Percentiles rank a stretch among this genome's conserved stretches.
phyloP scores from a whole-genome alignment of 2,797 vertebrate genomes.

The Sebastes steindachneri region DNA sequence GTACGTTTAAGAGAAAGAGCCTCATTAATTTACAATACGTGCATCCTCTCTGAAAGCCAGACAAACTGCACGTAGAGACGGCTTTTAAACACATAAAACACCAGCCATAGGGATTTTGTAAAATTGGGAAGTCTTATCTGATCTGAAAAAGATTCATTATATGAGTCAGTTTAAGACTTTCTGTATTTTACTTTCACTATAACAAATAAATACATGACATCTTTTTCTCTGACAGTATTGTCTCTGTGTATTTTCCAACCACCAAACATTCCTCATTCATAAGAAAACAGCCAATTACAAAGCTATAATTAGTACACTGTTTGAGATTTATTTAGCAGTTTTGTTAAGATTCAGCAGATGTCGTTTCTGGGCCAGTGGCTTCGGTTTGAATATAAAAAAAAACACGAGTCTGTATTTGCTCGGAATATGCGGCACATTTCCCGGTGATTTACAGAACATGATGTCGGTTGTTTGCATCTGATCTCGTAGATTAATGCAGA shows the following conservation, averaged over 20 bases:
- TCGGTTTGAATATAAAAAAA: constrained; percentile 40
- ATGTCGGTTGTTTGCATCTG: constrained; percentile 53
- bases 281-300: not conserved
- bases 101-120: not conserved
- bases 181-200: not conserved
- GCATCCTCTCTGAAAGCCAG: constrained; percentile 1
- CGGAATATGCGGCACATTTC: constrained; percentile 38
- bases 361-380: constrained; percentile 38
- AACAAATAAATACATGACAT: constrained; percentile 15
- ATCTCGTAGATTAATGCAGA: constrained; percentile 62
- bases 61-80: not conserved
- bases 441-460: constrained; percentile 58
- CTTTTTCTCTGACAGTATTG: not conserved
- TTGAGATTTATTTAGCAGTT: constrained; percentile 55
- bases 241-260: not conserved
- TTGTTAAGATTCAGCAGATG: constrained; percentile 63
- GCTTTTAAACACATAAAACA: constrained; percentile 23
- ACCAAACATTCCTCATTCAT: constrained; percentile 4
- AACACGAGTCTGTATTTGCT: constrained; percentile 49
- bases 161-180: not conserved
- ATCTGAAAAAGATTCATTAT: constrained; percentile 25
- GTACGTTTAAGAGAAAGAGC: constrained; percentile 44
- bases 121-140: not conserved
- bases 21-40: constrained; percentile 44
- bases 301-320: constrained; percentile 41